Conservation (phyloP, 2,888 invertebrate species). For the Limenitis camilla region DNA sequence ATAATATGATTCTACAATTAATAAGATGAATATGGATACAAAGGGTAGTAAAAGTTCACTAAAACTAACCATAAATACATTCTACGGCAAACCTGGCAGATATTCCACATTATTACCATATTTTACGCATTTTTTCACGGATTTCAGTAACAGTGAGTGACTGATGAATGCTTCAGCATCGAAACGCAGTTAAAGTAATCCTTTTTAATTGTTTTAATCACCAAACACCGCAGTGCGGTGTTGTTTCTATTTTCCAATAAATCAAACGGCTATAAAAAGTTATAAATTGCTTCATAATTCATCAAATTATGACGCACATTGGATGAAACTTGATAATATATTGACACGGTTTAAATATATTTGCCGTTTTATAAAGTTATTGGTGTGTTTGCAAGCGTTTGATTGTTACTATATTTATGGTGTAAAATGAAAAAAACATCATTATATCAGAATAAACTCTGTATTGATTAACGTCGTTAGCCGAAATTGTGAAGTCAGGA, state of each 20-base stretch:
- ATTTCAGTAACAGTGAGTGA: constrained; percentile 4
- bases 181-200: constrained; percentile 2
- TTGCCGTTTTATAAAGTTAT: constrained; percentile 10
- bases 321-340: constrained; percentile 12
- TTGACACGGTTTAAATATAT: constrained; percentile 17
- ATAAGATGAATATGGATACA: too few species aligned
- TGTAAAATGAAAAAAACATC: background rate
- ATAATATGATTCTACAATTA: too few species aligned
- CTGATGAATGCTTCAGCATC: constrained; percentile 1
- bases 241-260: background rate
- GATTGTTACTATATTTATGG: background rate
- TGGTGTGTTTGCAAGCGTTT: background rate
- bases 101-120: background rate
- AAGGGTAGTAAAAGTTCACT: too few species aligned
- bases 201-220: constrained; percentile 5
- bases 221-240: constrained; percentile 3
- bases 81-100: too few species aligned
- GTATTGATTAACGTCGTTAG: too few species aligned
- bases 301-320: constrained; percentile 14
- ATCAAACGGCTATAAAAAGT: constrained; percentile 4
- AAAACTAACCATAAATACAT: background rate
- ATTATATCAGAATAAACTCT: too few species aligned
- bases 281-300: constrained; percentile 14
- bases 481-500: too few species aligned
- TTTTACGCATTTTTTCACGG: background rate